These are phyloP conservation scores for Leptopilina boulardi DNA, from an alignment of 1,140 invertebrate genomes.

Conservation along the genomic window DNA sequence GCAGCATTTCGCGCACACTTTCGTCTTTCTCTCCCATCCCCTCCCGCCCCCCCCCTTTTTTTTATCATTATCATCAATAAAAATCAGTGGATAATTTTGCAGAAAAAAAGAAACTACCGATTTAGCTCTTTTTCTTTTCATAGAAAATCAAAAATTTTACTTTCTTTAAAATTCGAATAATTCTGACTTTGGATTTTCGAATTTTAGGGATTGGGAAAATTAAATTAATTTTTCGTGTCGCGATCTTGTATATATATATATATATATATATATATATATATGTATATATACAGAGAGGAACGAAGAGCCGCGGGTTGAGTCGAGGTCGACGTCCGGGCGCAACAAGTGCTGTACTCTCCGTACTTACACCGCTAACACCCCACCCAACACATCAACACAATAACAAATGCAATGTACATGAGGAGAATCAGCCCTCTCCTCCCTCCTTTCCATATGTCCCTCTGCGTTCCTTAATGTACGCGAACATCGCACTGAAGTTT, in stretches of 20 bases:
- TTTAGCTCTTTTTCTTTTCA: too few relatives aligned
- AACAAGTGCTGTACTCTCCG: slow-evolving; percentile 73
- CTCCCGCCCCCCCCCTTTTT: too few relatives aligned
- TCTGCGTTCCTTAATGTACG: slow-evolving; percentile 33
- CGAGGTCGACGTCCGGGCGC: slow-evolving; percentile 74
- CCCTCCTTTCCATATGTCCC: slow-evolving; percentile 42
- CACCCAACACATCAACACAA: slow-evolving; percentile 42
- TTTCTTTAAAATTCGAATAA: too few relatives aligned
- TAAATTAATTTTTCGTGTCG: too few relatives aligned
- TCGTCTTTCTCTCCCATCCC: slow-evolving; percentile 40
- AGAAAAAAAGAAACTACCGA: too few relatives aligned
- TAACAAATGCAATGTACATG: slow-evolving; percentile 42
- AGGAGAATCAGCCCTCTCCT: slow-evolving; percentile 41
- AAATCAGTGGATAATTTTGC: neutral
- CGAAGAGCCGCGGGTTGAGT: slow-evolving; percentile 58
- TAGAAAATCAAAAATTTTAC: too few relatives aligned
- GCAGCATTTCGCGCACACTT: slow-evolving; percentile 45
- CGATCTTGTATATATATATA: too few relatives aligned
- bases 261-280: too few relatives aligned
- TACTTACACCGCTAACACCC: slow-evolving; percentile 45
- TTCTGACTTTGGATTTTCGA: slow-evolving; percentile 41
- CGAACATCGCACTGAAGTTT: slow-evolving; percentile 39
- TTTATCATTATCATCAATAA: neutral
- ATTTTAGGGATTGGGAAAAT: slow-evolving; percentile 34
- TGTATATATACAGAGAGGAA: too few relatives aligned